Evolutionary conservation across 2,797 vertebrate genomes (phyloP).

Genomic region (Thamnophis elegans): DNA sequence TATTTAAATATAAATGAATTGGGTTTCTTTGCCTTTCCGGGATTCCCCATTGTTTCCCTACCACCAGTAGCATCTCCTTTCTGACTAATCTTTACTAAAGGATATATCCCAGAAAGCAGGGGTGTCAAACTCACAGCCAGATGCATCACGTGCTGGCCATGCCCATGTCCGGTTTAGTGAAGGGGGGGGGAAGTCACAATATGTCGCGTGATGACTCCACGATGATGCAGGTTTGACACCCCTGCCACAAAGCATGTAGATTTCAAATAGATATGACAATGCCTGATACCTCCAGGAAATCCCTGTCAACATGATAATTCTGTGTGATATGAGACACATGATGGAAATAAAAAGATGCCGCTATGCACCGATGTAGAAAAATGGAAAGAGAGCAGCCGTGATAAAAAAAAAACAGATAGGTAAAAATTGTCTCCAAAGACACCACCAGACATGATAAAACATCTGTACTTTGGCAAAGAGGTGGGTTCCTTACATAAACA

Average conservation of each 20-base stretch:
- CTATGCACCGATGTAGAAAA: background rate
- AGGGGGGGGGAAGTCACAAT: too few species aligned
- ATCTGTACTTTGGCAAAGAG: background rate
- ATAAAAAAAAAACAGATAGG: background rate
- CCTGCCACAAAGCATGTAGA: background rate
- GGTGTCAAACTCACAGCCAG: too few species aligned
- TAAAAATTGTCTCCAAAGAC: background rate
- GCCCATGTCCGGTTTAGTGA: too few species aligned
- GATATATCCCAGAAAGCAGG: background rate
- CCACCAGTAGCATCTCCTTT: background rate
- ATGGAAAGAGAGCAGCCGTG: background rate
- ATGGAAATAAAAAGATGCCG: background rate
- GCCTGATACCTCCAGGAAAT: background rate
- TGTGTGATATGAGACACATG: background rate
- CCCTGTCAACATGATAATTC: background rate
- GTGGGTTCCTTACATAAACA: background rate
- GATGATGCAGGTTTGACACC: too few species aligned
- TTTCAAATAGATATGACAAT: background rate
- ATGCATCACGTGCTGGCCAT: too few species aligned
- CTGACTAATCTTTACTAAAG: background rate
- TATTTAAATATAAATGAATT: background rate
- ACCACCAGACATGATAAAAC: background rate
- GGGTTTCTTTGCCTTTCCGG: background rate
- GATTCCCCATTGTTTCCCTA: background rate
- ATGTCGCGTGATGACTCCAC: too few species aligned